Evolutionary conservation across 2,113 vertebrate genomes (phyloP).

Genomic region (Oncorhynchus kisutch): DNA sequence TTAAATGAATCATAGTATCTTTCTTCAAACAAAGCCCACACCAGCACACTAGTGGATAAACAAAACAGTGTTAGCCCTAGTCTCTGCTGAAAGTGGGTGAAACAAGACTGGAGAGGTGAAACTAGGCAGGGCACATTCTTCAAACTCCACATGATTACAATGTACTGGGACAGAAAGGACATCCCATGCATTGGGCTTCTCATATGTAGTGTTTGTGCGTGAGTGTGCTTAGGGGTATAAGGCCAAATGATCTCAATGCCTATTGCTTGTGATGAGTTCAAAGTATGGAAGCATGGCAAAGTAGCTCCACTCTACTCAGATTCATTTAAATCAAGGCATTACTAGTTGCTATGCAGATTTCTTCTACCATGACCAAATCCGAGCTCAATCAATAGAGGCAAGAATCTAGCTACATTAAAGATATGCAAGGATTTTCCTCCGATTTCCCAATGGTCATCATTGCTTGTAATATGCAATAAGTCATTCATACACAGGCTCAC

Average conservation of each 20-base stretch:
- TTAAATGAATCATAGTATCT: constrained; percentile 21
- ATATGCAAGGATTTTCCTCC: too few species aligned
- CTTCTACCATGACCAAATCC: too few species aligned
- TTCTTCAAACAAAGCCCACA: constrained; percentile 20
- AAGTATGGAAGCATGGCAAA: background rate
- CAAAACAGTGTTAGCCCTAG: constrained; percentile 15
- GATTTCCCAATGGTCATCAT: too few species aligned
- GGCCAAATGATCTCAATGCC: too few species aligned
- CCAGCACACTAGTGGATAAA: background rate
- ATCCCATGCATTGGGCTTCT: background rate
- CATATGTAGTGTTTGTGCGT: background rate
- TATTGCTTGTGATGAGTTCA: too few species aligned
- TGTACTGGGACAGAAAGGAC: background rate
- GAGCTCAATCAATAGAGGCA: too few species aligned
- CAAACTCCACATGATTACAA: constrained; percentile 32
- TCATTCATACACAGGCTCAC: too few species aligned
- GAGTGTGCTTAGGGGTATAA: background rate
- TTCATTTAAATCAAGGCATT: too few species aligned
- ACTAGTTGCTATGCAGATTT: too few species aligned
- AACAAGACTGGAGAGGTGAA: constrained; percentile 53
- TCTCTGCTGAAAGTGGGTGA: constrained; percentile 41
- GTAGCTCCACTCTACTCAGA: too few species aligned
- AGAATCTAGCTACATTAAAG: too few species aligned
- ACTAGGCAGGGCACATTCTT: constrained; percentile 65
- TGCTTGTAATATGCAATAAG: too few species aligned